Conservation (phyloP, 2,888 invertebrate species). For the Ochropacha duplaris region DNA sequence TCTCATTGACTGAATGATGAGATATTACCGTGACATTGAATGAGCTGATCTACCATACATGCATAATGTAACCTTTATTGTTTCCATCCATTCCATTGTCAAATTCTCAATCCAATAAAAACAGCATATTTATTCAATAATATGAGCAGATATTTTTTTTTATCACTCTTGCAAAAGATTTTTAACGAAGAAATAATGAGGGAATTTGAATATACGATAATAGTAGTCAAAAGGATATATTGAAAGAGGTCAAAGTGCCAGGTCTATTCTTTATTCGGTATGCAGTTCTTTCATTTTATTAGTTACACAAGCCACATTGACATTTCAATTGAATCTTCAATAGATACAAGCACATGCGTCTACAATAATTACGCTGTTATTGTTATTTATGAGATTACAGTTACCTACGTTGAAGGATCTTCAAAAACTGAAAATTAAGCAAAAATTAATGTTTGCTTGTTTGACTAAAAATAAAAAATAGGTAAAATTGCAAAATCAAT, state of each 20-base stretch:
- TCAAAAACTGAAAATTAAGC: too few species aligned
- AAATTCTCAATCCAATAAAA: background rate
- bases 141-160: background rate
- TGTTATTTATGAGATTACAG: too few species aligned
- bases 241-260: background rate
- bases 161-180: background rate
- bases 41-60: too few species aligned
- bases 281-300: background rate
- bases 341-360: background rate
- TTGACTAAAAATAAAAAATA: too few species aligned
- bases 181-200: background rate
- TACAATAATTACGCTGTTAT: background rate
- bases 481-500: too few species aligned
- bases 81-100: too few species aligned
- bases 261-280: background rate
- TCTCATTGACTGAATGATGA: background rate
- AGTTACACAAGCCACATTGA: conserved; percentile 1
- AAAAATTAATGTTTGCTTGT: too few species aligned
- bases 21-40: too few species aligned
- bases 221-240: background rate
- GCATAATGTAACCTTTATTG: too few species aligned
- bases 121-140: too few species aligned
- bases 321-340: background rate
- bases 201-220: background rate
- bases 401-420: too few species aligned